phyloP scores from a whole-genome alignment of 2,113 vertebrate genomes.

The Salvelinus sp. region DNA sequence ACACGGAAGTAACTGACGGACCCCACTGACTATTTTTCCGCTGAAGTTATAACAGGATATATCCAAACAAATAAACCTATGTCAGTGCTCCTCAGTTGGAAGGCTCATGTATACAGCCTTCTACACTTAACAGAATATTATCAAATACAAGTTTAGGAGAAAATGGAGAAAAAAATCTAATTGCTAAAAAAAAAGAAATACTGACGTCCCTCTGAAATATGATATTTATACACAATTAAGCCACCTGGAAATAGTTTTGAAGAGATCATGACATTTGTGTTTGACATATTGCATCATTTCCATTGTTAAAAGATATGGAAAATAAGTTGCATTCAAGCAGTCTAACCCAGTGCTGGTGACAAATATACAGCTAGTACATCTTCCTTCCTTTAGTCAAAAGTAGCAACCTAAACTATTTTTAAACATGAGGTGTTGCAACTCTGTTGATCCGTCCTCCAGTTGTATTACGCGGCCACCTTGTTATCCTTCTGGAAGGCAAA shows the following conservation, averaged over 20 bases:
- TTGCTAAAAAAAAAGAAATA: conserved; percentile 75
- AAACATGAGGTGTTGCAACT: conserved; percentile 75
- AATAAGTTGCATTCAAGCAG: conserved; percentile 80
- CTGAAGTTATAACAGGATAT: conserved; percentile 76
- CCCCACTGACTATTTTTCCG: conserved; percentile 37
- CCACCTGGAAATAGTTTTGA: conserved; percentile 74
- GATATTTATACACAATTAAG: conserved; percentile 77
- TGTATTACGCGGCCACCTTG: conserved; percentile 87
- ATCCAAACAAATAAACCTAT: conserved; percentile 74
- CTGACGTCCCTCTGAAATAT: conserved; percentile 74
- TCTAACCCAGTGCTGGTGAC: conserved; percentile 94
- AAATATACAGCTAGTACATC: conserved; percentile 86
- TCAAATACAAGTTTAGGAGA: conserved; percentile 81
- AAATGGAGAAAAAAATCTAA: conserved; percentile 64
- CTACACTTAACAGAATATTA: conserved; percentile 75
- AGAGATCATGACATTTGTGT: conserved; percentile 66
- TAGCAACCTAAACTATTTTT: conserved; percentile 67
- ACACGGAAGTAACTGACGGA: conserved; percentile 49
- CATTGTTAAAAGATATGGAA: conserved; percentile 41
- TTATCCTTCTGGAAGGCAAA: conserved; percentile 84
- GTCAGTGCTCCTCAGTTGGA: conserved; percentile 80
- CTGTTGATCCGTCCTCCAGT: conserved; percentile 59
- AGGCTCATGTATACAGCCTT: conserved; percentile 77
- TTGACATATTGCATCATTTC: conserved; percentile 45
- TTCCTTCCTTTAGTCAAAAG: conserved; percentile 81